phyloP scores from a whole-genome alignment of 2,113 vertebrate genomes.

The Dasypus novemcinctus region DNA sequence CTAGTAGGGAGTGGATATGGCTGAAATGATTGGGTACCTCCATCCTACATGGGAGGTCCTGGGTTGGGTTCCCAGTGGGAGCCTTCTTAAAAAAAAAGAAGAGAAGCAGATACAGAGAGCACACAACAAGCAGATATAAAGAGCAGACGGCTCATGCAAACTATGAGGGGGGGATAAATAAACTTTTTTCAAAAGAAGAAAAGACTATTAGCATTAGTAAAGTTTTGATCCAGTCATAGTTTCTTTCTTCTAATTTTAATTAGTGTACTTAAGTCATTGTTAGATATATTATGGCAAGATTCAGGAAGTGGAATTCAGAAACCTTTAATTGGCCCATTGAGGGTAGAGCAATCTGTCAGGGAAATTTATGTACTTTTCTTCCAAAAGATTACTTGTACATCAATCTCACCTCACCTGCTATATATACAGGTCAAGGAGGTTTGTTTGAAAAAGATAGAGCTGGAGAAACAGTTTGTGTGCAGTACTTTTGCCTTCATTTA shows the following conservation, averaged over 20 bases:
- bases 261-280: neutral
- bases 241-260: neutral
- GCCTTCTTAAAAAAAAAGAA: too few relatives aligned
- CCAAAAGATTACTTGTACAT: neutral
- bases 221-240: neutral
- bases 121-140: too few relatives aligned
- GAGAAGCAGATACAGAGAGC: too few relatives aligned
- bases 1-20: too few relatives aligned
- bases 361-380: neutral
- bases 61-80: too few relatives aligned
- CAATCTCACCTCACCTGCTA: neutral
- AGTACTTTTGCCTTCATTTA: neutral
- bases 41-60: too few relatives aligned
- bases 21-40: too few relatives aligned
- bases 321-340: neutral
- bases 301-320: neutral
- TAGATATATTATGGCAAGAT: neutral
- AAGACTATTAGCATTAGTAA: neutral
- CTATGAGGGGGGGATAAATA: too few relatives aligned
- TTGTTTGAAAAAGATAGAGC: neutral
- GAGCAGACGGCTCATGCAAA: too few relatives aligned
- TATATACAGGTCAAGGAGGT: neutral
- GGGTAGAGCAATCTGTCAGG: neutral
- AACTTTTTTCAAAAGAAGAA: too few relatives aligned
- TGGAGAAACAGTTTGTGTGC: neutral